These are phyloP conservation scores for Lasioglossum calceatum DNA, from an alignment of 2,888 invertebrate species.

Conservation along the genomic window DNA sequence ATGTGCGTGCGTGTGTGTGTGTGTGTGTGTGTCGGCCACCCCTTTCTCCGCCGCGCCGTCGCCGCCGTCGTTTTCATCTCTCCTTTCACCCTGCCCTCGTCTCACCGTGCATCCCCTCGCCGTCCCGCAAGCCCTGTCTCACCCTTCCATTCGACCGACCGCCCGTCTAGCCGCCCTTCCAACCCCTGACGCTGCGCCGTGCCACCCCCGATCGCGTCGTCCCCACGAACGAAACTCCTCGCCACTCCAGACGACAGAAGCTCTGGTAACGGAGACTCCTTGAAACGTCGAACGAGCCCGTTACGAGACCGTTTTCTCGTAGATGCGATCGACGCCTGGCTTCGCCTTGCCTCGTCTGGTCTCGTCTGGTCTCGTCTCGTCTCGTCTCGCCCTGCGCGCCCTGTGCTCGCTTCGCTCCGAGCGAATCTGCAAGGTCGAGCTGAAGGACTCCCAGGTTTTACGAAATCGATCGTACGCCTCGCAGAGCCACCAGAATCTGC, in stretches of 20 bases:
- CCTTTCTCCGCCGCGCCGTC: conserved; percentile 62
- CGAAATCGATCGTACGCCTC: conserved; percentile 52
- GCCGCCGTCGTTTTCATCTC: conserved; percentile 72
- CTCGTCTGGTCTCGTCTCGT: not conserved
- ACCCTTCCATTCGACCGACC: conserved; percentile 64
- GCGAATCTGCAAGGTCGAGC: conserved; percentile 63
- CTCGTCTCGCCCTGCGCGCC: conserved; percentile 17
- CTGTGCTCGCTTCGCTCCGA: conserved; percentile 3
- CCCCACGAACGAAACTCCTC: conserved; percentile 66
- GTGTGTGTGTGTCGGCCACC: conserved; percentile 40
- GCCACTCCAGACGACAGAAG: conserved; percentile 70
- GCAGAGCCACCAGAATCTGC: conserved; percentile 20
- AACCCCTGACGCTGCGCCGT: conserved; percentile 49
- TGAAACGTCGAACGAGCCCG: conserved; percentile 63
- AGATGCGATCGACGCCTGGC: conserved; percentile 48
- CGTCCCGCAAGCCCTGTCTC: conserved; percentile 42
- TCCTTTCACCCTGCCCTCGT: conserved; percentile 68
- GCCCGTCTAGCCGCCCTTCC: conserved; percentile 66
- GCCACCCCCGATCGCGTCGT: conserved; percentile 61
- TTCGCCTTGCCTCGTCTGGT: conserved; percentile 5
- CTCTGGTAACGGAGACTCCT: conserved; percentile 68
- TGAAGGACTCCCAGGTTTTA: conserved; percentile 37
- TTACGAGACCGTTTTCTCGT: conserved; percentile 64
- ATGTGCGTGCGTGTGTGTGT: not conserved
- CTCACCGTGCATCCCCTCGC: conserved; percentile 35